Conservation (phyloP, 2,888 invertebrate genomes). For the Nomada fucata region DNA sequence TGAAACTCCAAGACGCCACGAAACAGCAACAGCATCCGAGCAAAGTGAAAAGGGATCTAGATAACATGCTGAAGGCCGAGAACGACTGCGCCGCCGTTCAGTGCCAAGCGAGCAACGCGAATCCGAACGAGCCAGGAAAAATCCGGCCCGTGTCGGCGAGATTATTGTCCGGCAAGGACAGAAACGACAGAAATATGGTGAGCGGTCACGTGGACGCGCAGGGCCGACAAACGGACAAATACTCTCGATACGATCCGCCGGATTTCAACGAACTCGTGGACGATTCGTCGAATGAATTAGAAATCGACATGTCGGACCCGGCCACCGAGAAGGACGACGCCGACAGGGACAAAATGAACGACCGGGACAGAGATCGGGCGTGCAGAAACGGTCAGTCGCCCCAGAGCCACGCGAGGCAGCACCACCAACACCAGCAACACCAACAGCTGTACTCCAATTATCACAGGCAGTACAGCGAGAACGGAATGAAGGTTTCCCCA, state of each 20-base stretch:
- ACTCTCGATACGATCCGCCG: conserved; percentile 88
- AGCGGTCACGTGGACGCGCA: conserved; percentile 64
- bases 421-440: conserved; percentile 71
- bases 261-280: conserved; percentile 91
- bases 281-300: conserved; percentile 91
- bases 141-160: conserved; percentile 71
- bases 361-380: conserved; percentile 85
- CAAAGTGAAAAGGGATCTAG: conserved; percentile 79
- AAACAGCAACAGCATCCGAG: conserved; percentile 72
- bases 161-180: conserved; percentile 69
- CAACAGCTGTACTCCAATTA: conserved; percentile 82
- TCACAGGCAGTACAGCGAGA: conserved; percentile 85
- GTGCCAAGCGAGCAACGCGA: conserved; percentile 79
- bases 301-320: conserved; percentile 92
- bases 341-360: conserved; percentile 85
- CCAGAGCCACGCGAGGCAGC: conserved; percentile 72
- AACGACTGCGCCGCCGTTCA: conserved; percentile 84
- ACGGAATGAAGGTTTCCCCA: conserved; percentile 83
- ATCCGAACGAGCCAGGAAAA: conserved; percentile 67
- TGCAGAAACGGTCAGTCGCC: conserved; percentile 75
- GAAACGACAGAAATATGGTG: conserved; percentile 71
- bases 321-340: conserved; percentile 88
- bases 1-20: conserved; percentile 67
- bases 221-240: conserved; percentile 83
- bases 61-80: conserved; percentile 85